Evolutionary conservation across 1,140 invertebrate species (phyloP), one percentile per base, ranked within the genome.

Genomic region (Phocides pigmalion): DNA sequence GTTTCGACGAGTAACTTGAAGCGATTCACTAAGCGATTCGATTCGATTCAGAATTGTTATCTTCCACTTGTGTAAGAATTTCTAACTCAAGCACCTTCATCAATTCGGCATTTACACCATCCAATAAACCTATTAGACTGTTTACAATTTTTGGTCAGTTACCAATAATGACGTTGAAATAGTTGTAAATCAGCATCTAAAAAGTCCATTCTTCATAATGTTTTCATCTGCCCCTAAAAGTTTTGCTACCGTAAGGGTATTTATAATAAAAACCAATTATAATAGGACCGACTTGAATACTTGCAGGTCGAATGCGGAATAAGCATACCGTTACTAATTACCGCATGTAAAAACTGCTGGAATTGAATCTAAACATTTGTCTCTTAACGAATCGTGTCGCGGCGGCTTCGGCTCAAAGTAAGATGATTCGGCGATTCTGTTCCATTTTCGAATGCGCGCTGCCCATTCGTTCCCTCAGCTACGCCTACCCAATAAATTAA

Each of bases 331-430:
- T 84, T 69, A 88, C 86, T 87, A 87, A 90, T 89, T 79, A 84
- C 56, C 49, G 44, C 39, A 50, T 28, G 61, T 63, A 84, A 89
- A 89, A 89, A 87, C 59, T 81, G 63, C 79, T 73, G 78, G 80
- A 89, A 89, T 88, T 90, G 86, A 89, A 89, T 89, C 71, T 79
- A 87, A 89, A 89, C 86, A 89, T 90, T 90, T 90, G 88, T 89
- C 88, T 90, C 81, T 68, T 90, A 90, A 90, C 88, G 88, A 89
- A 89, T 90, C 88, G 86, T 89, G 82, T 88, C 85, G 81, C 72
- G 85, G 72, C 84, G 84, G 87, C 76, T 50, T 70, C 71, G 62
- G 58, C 66, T 87, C 87, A 91, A 89, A 91, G 88, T 83, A 65
- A 78, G 80, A 81, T 91, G 88, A 91, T 91, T 89, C 88, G 87